Evolutionary conservation across 2,888 invertebrate genomes (phyloP).

Genomic region (Blastobasis adustella): DNA sequence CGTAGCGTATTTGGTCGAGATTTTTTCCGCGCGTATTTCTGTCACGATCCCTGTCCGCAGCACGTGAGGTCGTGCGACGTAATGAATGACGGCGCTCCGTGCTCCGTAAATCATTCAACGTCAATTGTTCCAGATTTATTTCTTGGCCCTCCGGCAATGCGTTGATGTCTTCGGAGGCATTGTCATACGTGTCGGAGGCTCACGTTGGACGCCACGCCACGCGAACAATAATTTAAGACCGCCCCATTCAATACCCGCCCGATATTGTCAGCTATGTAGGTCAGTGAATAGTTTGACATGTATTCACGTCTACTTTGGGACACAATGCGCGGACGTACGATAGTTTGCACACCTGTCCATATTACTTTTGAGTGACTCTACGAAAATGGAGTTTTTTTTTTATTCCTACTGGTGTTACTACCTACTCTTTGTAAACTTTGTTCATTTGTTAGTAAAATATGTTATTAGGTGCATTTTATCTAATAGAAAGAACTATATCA

Average conservation of each 20-base stretch:
- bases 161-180: conserved; percentile 33
- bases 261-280: conserved; percentile 31
- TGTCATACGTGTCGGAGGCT: conserved; percentile 28
- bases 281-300: conserved; percentile 26
- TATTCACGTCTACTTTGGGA: conserved; percentile 23
- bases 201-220: conserved; percentile 10
- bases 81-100: conserved; percentile 13
- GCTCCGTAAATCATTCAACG: conserved; percentile 29
- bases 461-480: too few species aligned
- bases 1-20: not conserved
- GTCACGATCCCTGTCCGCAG: conserved; percentile 3
- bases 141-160: conserved; percentile 25
- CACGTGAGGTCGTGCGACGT: conserved; percentile 10
- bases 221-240: conserved; percentile 41
- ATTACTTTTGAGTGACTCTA: too few species aligned
- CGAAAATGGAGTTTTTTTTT: too few species aligned
- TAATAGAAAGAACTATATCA: too few species aligned
- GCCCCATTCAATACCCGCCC: conserved; percentile 31
- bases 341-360: not conserved
- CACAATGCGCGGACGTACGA: conserved; percentile 11
- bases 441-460: too few species aligned
- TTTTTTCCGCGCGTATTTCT: conserved; percentile 5
- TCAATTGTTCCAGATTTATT: conserved; percentile 32
- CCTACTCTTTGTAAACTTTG: too few species aligned
- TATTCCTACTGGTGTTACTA: too few species aligned